Evolutionary conservation across 2,797 vertebrate genomes (phyloP).

Genomic region (Discoglossus pictus): DNA sequence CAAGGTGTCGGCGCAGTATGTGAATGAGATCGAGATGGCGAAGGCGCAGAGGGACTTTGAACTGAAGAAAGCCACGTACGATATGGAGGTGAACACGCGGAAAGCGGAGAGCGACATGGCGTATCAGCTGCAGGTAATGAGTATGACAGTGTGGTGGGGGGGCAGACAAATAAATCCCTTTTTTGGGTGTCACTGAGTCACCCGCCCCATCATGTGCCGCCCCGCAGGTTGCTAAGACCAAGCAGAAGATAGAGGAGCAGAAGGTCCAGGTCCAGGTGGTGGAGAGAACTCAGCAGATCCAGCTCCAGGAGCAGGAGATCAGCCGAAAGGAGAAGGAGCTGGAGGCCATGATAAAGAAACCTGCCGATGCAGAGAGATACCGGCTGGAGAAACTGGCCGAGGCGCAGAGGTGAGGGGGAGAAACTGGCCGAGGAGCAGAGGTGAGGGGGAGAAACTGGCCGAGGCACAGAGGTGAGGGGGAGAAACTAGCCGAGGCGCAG

Average conservation of each 20-base stretch:
- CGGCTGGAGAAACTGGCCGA: conserved; percentile 83
- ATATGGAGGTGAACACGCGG: conserved; percentile 87
- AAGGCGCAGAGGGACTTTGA: conserved; percentile 90
- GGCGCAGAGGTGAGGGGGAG: conserved; percentile 72
- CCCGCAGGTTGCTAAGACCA: conserved; percentile 88
- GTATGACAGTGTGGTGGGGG: background rate
- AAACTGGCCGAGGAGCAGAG: background rate
- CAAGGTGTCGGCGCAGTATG: conserved; percentile 88
- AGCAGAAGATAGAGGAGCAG: conserved; percentile 92
- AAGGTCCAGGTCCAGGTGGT: conserved; percentile 90
- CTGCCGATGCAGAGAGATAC: conserved; percentile 87
- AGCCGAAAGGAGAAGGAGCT: conserved; percentile 84
- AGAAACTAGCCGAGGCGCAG: too few relatives aligned
- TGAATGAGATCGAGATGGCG: conserved; percentile 93
- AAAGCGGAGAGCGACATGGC: conserved; percentile 92
- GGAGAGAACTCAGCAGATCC: conserved; percentile 88
- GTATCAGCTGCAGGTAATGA: conserved; percentile 92
- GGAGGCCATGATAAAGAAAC: conserved; percentile 86
- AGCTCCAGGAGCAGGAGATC: conserved; percentile 90
- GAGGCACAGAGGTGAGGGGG: too few relatives aligned
- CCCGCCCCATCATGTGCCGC: too few relatives aligned
- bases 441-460: background rate
- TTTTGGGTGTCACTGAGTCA: too few relatives aligned
- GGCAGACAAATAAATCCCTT: too few relatives aligned
- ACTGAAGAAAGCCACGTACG: conserved; percentile 87